Evolutionary conservation across 2,113 vertebrate species (phyloP).

Genomic region (Cheirogaleus medius): DNA sequence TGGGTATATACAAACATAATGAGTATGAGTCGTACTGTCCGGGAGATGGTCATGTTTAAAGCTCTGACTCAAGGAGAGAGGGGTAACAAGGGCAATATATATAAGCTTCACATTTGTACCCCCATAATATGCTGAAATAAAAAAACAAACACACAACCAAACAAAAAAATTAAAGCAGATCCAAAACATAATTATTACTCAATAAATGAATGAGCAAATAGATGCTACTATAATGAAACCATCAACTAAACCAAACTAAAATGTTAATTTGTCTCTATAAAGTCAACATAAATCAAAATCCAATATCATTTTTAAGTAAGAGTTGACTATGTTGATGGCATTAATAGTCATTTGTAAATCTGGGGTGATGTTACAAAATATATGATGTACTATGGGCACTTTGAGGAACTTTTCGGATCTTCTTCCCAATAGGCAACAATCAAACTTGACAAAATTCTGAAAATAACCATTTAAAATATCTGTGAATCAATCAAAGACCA

Average conservation of each 20-base stretch:
- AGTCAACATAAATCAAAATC: slow-evolving; percentile 9
- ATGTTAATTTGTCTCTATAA: not conserved
- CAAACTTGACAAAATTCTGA: not conserved
- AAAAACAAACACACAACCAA: too few species aligned
- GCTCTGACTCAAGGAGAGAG: too few species aligned
- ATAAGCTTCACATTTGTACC: too few species aligned
- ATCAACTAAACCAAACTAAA: slow-evolving; percentile 9
- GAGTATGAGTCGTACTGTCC: too few species aligned
- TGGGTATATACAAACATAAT: too few species aligned
- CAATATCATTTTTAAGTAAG: not conserved
- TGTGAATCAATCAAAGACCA: not conserved
- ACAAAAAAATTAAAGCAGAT: not conserved
- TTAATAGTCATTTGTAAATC: not conserved
- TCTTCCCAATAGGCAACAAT: not conserved
- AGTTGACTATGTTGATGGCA: not conserved
- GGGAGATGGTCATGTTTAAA: too few species aligned
- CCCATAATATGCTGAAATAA: too few species aligned
- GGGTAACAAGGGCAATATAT: too few species aligned
- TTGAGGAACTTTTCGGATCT: not conserved
- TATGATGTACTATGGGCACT: not conserved
- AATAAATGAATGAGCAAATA: not conserved
- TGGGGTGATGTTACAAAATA: not conserved
- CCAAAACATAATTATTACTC: not conserved
- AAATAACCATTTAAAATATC: not conserved
- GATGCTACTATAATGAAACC: not conserved